Evolutionary conservation across 2,797 vertebrate species (phyloP), one percentile per base, ranked within the genome.

Genomic region (Peromyscus eremicus): DNA sequence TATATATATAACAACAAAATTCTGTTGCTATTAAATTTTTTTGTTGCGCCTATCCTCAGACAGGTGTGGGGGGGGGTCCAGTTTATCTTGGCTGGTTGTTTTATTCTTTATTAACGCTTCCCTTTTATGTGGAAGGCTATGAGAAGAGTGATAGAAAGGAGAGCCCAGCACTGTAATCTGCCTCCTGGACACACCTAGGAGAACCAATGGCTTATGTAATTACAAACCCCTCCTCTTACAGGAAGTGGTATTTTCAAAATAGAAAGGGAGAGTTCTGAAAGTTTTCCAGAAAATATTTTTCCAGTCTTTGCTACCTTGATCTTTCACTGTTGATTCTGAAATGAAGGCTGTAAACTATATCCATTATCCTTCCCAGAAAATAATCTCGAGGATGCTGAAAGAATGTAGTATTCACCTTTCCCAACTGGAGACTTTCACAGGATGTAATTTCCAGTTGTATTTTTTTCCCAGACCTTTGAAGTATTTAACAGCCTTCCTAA

Each of bases 261-360:
- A 93, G 68, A 95, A 87, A 60, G 25, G 86, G 23, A 37, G 23
- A 52, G 4, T 91, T 93, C 81, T 89, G 25, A 91, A 92, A 91
- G 17, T 52, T 97, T 97, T 90, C 73, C 73, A 90, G 83, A 89
- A 97, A 88, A 76, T 92, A 84, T 88, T 80, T 93, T 95, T 64
- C 77, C 57, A 4, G 60, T 43, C 25, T 91, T 91, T 94, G 52
- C 75, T 76, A 89, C 68, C 49, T 96, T 89, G 86, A 83, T 86
- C 49, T 89, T 89, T 70, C 29, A 62, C 16, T 92, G 90, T 96
- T 94, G 80, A 40, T 93, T 94, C 68, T 93, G 32, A 81, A 95
- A 80, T 93, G 37, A 94, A 90, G 66, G 94, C 27, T 55, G 73
- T 57, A 83, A 70, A 85, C n/a, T 29, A 11, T 94, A 64, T 21